A percentile compares a stretch with the other conserved stretches of the same genome.
Conservation (phyloP, 2,113 vertebrate genomes). For the Oncorhynchus keta region DNA sequence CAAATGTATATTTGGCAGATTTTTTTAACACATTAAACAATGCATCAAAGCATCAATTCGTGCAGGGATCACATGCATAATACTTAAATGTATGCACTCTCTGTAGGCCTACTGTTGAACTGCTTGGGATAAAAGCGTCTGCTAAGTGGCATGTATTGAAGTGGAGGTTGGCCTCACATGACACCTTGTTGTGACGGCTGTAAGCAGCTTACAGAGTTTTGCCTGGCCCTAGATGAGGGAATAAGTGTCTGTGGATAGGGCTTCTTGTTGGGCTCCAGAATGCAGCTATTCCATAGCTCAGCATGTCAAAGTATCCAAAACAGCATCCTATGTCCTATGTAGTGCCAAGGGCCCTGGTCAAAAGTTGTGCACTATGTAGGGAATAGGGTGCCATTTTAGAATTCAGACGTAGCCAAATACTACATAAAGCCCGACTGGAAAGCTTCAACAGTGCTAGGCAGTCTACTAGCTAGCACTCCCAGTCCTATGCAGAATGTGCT, state of each 20-base stretch:
- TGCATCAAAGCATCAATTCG: too few species aligned
- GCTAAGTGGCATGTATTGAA: background rate
- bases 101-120: background rate
- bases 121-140: background rate
- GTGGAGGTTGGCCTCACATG: background rate
- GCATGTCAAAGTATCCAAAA: too few species aligned
- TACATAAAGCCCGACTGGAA: conserved; percentile 49
- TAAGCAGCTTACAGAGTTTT: background rate
- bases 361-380: background rate
- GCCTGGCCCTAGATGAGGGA: background rate
- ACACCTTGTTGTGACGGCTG: background rate
- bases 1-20: too few species aligned
- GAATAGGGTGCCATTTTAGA: background rate
- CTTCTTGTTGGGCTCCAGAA: background rate
- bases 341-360: background rate
- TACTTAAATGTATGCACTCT: background rate
- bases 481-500: conserved; percentile 63
- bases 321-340: background rate
- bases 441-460: conserved; percentile 46
- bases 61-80: background rate
- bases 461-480: background rate
- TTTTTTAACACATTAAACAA: too few species aligned
- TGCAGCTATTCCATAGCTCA: background rate
- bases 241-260: background rate
- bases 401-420: conserved; percentile 25